A percentile compares a stretch with the other conserved stretches of the same genome.
These are phyloP conservation scores for Drosophila lacertosa DNA, from an alignment of 1,140 invertebrate genomes.

Conservation along the genomic window DNA sequence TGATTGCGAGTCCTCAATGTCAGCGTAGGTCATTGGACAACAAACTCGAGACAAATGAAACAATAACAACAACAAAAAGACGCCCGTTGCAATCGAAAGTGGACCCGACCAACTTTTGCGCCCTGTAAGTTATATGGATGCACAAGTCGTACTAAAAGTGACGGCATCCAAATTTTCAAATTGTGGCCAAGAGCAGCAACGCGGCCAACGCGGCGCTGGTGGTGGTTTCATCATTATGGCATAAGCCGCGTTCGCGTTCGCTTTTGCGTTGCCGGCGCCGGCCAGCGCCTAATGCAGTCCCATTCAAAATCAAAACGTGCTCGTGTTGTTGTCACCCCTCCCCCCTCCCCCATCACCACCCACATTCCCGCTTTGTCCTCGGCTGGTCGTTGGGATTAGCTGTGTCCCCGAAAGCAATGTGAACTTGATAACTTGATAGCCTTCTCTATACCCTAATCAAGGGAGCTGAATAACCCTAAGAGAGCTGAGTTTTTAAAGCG, in stretches of 20 bases:
- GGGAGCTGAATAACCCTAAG: too few species aligned
- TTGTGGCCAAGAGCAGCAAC: slow-evolving; percentile 16
- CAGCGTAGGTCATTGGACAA: slow-evolving; percentile 46
- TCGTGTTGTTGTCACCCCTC: slow-evolving; percentile 25
- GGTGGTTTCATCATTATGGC: slow-evolving; percentile 65
- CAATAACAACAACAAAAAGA: too few species aligned
- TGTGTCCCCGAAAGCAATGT: slow-evolving; percentile 21
- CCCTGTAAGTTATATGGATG: slow-evolving; percentile 70
- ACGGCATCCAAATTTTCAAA: slow-evolving; percentile 57
- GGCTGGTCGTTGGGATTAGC: slow-evolving; percentile 33
- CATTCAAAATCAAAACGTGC: slow-evolving; percentile 80
- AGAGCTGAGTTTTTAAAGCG: too few species aligned
- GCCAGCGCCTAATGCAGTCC: slow-evolving; percentile 62
- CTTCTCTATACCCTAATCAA: not conserved
- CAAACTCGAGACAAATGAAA: too few species aligned
- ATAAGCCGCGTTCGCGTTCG: slow-evolving; percentile 54
- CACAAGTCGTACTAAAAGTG: slow-evolving; percentile 74
- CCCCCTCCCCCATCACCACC: slow-evolving; percentile 8
- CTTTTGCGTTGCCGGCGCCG: slow-evolving; percentile 10
- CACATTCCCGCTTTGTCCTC: not conserved
- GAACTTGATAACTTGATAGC: slow-evolving; percentile 38
- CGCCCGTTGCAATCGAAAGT: too few species aligned
- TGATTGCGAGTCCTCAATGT: slow-evolving; percentile 37
- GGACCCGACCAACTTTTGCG: slow-evolving; percentile 19
- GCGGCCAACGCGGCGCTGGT: too few species aligned